phyloP scores from a whole-genome alignment of 2,113 vertebrate genomes.

The Struthidea cinerea region DNA sequence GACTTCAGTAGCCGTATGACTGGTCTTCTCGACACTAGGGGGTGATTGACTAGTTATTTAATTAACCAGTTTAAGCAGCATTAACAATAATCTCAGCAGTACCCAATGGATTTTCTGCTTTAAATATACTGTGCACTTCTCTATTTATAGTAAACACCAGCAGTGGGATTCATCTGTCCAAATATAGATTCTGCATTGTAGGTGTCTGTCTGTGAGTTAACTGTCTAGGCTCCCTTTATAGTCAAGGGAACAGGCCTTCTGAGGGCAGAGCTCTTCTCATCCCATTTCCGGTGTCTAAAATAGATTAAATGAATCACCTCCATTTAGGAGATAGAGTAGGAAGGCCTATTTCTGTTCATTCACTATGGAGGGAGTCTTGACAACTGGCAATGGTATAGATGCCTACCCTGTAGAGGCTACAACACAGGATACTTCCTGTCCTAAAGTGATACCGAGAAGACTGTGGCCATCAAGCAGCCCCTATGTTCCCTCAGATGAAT shows the following conservation, averaged over 20 bases:
- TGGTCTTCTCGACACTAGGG: not conserved
- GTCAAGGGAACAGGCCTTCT: not conserved
- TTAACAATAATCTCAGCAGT: slow-evolving; percentile 60
- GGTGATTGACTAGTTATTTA: slow-evolving; percentile 57
- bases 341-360: slow-evolving; percentile 11
- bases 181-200: slow-evolving; percentile 57
- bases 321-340: not conserved
- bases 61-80: slow-evolving; percentile 62
- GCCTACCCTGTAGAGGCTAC: not conserved
- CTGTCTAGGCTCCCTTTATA: not conserved
- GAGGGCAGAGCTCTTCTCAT: slow-evolving; percentile 39
- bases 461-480: not conserved
- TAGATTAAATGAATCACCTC: not conserved
- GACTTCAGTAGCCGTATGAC: not conserved
- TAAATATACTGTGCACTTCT: slow-evolving; percentile 52
- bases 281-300: not conserved
- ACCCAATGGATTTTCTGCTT: slow-evolving; percentile 60
- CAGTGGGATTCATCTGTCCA: slow-evolving; percentile 52
- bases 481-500: not conserved
- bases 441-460: not conserved
- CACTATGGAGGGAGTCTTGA: not conserved
- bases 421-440: not conserved
- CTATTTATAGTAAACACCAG: slow-evolving; percentile 67
- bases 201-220: slow-evolving; percentile 38
- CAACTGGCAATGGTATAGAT: not conserved